Evolutionary conservation across 2,113 vertebrate species (phyloP), one percentile per base, ranked within the genome.

Genomic region (Scytalopus superciliaris): DNA sequence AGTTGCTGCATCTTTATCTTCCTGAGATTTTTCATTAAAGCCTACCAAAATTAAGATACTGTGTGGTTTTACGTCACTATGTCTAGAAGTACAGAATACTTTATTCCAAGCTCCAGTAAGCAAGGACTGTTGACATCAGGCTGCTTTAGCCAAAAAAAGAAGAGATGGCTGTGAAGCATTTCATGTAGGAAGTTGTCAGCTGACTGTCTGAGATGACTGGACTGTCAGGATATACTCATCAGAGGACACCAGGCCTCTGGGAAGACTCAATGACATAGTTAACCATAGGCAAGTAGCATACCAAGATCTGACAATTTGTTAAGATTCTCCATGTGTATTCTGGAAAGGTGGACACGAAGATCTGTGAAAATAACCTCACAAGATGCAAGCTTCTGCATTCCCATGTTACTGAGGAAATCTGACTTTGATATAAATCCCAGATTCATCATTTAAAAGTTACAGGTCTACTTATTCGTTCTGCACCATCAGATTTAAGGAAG

Each of bases 21-120:
- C 16, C 27, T 28, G 22, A 74, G 22, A 17, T 37, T 56, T 79
- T 95, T 77, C 14, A 53, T 40, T 80, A 57, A 60, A 85, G 31
- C 12, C 40, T 52, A 73, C 15, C 6, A 57, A 79, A 90, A 59
- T 31, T 27, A 64, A 60, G 14, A 30, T 19, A 56, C 25, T 33
- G 6, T 1, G 3, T 73, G 14, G 19, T 35, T 91, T 45, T 4
- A 56, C 3, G 1, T 19, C 19, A 52, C n/a, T 66, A 3, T 3
- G 6, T 27, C 53, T 77, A 64, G 30, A 75, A 63, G 30, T 6
- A 74, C 24, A 79, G 10, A 82, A 37, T 30, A 37, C 44, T 55
- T 85, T 62, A 19, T 78, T 57, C 40, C 35, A 72, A n/a, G 17
- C 22, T 93, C 23, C 35, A 68, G 3, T 14, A 66, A 22, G 11